Base-by-base conservation (phyloP, 2,888 invertebrate species). In the Pasiphila rectangulata region DNA sequence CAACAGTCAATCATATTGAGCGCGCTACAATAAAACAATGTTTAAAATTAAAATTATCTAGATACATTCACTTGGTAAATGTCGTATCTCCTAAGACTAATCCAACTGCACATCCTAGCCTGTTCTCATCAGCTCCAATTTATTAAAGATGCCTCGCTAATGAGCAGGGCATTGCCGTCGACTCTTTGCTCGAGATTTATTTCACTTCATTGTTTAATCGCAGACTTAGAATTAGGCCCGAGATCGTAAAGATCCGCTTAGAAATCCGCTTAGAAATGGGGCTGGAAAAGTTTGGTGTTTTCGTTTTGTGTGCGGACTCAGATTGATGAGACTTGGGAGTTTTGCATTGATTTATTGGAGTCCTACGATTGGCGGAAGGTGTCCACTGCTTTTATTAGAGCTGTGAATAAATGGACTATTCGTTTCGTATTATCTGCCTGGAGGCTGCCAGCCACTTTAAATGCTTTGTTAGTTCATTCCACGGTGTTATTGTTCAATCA, bases 91-190 rank as follows among this genome's bases (percentile, higher is more conserved):
- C n/a, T n/a, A n/a, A n/a, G n/a, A 36, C 15, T 27, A 27, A 32
- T 16, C 32, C 40, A 41, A 30, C 34, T 25, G 19, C 9, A 13
- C 9, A n/a, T 7, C 13, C 34, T 6, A 23, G 30, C 36, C 38
- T 35, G 29, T 15, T 16, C 21, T 15, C 36, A 35, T 41, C 54
- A 36, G 35, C 56, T 50, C 49, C 56, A 57, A 62, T 59, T 61
- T 52, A 61, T 57, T 58, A 58, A 61, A 58, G 57, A 53, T 48
- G 54, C 56, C 43, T 44, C 47, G 55, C 51, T 65, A 63, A 65
- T 62, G 63, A 61, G 56, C 50, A 41, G 43, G 51, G 40, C 47
- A 54, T 51, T 44, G 50, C 38, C 38, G 44, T 46, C 47, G 44
- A 50, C 48, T 51, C 46, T 46, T 53, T 51, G 34, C 35, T 38